Evolutionary conservation across 2,113 vertebrate species (phyloP).

Genomic region (Prolemur simus): DNA sequence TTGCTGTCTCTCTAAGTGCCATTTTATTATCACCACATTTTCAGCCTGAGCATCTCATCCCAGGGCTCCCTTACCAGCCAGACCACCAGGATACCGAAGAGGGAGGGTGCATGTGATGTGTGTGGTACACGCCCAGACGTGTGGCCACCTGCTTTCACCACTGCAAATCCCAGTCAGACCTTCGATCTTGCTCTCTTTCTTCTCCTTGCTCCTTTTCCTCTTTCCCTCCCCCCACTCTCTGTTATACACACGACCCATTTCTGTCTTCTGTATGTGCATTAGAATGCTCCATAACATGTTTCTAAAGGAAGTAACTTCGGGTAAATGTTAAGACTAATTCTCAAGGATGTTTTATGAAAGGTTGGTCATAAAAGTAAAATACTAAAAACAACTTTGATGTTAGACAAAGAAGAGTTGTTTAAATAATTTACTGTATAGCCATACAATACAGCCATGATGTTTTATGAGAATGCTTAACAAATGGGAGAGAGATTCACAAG

Average conservation of each 20-base stretch:
- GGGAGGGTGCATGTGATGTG: fast-evolving
- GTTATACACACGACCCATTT: background rate
- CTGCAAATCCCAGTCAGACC: background rate
- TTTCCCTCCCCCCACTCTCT: background rate
- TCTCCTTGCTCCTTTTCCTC: no score
- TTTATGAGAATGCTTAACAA: background rate
- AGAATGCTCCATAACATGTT: background rate
- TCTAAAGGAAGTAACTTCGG: background rate
- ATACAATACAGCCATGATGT: no score
- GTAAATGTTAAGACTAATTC: background rate
- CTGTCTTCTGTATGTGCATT: background rate
- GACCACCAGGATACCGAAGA: fast-evolving
- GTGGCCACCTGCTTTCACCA: background rate
- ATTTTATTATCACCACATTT: background rate
- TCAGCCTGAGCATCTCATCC: background rate
- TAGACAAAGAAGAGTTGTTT: background rate
- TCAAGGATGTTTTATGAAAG: background rate
- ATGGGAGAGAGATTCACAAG: background rate
- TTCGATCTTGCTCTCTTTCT: background rate
- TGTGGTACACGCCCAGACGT: background rate
- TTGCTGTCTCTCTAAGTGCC: background rate
- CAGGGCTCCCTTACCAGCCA: background rate
- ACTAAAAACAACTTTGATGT: background rate
- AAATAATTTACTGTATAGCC: background rate
- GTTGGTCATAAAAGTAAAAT: background rate